A percentile compares a stretch with the other conserved stretches of the same genome.
phyloP scores from a whole-genome alignment of 1,140 invertebrate genomes.

The Gryllus bimaculatus region DNA sequence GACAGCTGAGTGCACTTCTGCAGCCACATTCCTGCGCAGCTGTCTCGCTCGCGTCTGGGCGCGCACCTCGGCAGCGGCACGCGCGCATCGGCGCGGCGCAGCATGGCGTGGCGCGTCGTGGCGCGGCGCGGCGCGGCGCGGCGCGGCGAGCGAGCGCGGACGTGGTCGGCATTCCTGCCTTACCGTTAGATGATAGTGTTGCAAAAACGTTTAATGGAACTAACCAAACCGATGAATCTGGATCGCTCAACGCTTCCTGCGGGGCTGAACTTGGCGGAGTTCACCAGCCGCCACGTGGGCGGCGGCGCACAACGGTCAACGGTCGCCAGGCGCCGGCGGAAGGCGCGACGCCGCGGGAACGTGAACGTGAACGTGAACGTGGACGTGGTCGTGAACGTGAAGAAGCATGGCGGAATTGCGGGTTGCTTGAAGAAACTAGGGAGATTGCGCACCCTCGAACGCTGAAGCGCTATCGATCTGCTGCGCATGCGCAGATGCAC shows the following conservation, averaged over 20 bases:
- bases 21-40: neutral
- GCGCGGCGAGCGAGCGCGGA: neutral
- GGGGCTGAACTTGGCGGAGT: too few species aligned
- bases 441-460: too few species aligned
- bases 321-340: too few species aligned
- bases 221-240: neutral
- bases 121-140: too few species aligned
- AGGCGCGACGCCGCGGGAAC: neutral
- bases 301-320: too few species aligned
- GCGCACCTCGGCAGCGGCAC: neutral
- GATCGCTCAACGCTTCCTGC: neutral
- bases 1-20: neutral
- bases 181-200: neutral
- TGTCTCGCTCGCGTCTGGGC: neutral
- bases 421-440: too few species aligned
- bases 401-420: too few species aligned
- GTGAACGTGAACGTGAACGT: neutral
- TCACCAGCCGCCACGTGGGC: too few species aligned
- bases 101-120: too few species aligned
- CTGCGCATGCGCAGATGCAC: too few species aligned
- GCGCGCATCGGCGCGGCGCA: too few species aligned
- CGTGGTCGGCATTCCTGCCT: neutral
- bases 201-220: slow-evolving; percentile 4
- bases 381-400: neutral
- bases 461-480: too few species aligned